phyloP scores from a whole-genome alignment of 2,113 vertebrate species.

The Anas platyrhynchos region DNA sequence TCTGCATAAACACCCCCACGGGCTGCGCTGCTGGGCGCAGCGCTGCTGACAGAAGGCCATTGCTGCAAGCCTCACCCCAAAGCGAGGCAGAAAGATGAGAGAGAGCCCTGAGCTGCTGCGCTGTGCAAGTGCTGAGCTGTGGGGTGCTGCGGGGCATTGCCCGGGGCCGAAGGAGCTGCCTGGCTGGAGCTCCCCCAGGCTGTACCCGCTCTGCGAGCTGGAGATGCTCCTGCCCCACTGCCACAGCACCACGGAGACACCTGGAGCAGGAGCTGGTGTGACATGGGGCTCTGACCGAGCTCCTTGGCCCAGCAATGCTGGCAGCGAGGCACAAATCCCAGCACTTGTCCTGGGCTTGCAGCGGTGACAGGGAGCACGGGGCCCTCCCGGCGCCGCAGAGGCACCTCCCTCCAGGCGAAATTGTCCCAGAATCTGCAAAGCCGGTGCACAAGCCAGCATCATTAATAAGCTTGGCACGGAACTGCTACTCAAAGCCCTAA shows the following conservation, averaged over 20 bases:
- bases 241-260: not conserved
- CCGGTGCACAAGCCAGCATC: constrained; percentile 44
- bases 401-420: not conserved
- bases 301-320: fast-evolving
- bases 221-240: not conserved
- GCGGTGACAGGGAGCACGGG: not conserved
- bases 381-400: not conserved
- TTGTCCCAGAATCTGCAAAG: constrained; percentile 39
- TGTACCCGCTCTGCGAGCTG: not conserved
- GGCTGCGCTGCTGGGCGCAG: not conserved
- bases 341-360: not conserved
- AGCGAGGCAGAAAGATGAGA: not conserved
- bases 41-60: not conserved
- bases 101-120: not conserved
- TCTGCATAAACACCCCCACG: not conserved
- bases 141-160: not conserved
- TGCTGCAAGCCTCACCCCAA: not conserved
- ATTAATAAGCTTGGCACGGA: constrained; percentile 56
- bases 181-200: not conserved
- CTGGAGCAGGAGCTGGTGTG: not conserved
- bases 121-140: no score
- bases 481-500: constrained; percentile 63
- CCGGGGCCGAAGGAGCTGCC: not conserved
- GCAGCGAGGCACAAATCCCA: not conserved
- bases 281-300: not conserved